phyloP scores from a whole-genome alignment of 2,113 vertebrate genomes.

The Andinoacara biseriatus region DNA sequence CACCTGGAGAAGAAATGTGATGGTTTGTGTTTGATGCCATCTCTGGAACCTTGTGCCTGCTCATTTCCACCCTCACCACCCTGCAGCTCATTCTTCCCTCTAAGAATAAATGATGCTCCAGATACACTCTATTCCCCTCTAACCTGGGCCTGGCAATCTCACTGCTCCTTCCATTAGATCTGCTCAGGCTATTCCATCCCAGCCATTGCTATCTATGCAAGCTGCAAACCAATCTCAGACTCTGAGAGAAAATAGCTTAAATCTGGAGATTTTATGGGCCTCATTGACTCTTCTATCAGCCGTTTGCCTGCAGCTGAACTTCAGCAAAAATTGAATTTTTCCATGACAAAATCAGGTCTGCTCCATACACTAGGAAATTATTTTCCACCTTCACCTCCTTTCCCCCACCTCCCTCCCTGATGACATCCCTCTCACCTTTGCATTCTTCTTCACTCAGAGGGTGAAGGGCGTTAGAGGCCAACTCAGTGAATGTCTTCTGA shows the following conservation, averaged over 20 bases:
- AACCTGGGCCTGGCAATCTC: neutral
- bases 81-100: neutral
- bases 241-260: neutral
- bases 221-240: neutral
- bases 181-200: slow-evolving; percentile 1
- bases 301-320: slow-evolving; percentile 9
- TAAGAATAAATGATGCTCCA: neutral
- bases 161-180: neutral
- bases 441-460: neutral
- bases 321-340: neutral
- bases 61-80: neutral
- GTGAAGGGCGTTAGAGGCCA: neutral
- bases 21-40: neutral
- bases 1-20: neutral
- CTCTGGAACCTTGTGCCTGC: neutral
- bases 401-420: neutral
- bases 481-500: neutral
- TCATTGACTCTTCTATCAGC: neutral
- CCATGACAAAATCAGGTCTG: neutral
- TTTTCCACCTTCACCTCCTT: neutral
- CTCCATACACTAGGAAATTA: neutral
- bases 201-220: neutral
- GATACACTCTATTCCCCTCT: slow-evolving; percentile 4
- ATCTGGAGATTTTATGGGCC: neutral
- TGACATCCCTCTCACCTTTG: neutral